These are phyloP conservation scores for Chamaea fasciata DNA, from an alignment of 2,113 vertebrate genomes.

Conservation along the genomic window DNA sequence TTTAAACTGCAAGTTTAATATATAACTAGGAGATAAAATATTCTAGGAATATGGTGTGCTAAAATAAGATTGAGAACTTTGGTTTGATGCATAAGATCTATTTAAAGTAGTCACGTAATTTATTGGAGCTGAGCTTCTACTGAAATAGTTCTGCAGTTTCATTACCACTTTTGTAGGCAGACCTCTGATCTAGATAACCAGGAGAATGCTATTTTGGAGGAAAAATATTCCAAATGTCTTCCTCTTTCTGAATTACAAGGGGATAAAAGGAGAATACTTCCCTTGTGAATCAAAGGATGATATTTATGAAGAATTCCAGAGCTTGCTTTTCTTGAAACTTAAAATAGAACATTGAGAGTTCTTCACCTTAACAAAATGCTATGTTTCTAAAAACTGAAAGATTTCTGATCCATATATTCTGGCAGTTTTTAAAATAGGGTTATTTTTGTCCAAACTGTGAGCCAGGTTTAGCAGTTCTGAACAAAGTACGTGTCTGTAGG, in stretches of 20 bases:
- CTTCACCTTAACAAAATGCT: conserved; percentile 4
- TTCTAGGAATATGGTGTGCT: neutral
- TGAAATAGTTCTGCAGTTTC: conserved; percentile 22
- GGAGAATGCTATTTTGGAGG: neutral
- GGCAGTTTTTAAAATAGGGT: neutral
- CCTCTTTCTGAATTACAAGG: neutral
- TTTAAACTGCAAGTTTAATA: neutral
- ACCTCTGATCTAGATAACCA: conserved; percentile 29
- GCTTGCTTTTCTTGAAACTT: neutral
- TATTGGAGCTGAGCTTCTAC: neutral
- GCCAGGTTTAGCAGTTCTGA: conserved; percentile 11
- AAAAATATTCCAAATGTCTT: conserved; percentile 18
- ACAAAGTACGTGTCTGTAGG: neutral
- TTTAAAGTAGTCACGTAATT: conserved; percentile 2
- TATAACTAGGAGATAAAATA: neutral
- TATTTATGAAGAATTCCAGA: conserved; percentile 19
- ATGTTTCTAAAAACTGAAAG: neutral
- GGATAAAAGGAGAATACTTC: neutral
- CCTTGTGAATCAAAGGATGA: neutral
- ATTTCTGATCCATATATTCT: neutral
- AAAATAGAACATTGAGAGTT: conserved; percentile 3
- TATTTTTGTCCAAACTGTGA: neutral
- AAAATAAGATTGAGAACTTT: neutral
- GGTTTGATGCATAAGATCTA: neutral
- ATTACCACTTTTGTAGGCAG: conserved; percentile 32